A percentile compares a stretch with the other conserved stretches of the same genome.
Conservation (phyloP, 2,888 invertebrate genomes). For the Eupeodes latifasciatus region DNA sequence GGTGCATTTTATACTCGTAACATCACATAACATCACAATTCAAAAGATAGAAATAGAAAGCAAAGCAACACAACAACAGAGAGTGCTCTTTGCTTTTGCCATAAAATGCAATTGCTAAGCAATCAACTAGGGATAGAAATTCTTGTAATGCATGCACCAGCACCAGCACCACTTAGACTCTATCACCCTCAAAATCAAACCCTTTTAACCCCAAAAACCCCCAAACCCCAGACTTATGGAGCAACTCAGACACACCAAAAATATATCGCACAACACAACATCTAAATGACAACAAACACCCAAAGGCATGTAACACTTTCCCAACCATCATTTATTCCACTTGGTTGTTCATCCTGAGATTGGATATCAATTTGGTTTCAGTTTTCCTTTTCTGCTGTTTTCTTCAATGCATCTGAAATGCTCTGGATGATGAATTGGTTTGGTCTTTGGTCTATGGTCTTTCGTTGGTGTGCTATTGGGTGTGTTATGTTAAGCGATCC, state of each 20-base stretch:
- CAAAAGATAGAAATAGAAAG: no score
- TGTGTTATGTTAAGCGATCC: slow-evolving; percentile 9
- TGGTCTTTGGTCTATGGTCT: slow-evolving; percentile 27
- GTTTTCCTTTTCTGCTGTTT: slow-evolving; percentile 14
- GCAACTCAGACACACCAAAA: not conserved
- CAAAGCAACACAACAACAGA: slow-evolving; percentile 1
- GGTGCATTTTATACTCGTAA: not conserved
- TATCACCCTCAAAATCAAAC: not conserved
- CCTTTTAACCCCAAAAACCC: not conserved
- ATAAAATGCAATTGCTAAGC: slow-evolving; percentile 65
- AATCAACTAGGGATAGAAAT: slow-evolving; percentile 61
- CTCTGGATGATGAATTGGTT: slow-evolving; percentile 59
- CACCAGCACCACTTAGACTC: slow-evolving; percentile 55
- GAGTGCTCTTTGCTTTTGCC: slow-evolving; percentile 18
- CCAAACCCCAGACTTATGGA: not conserved
- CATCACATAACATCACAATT: no score
- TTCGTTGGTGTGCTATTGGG: slow-evolving; percentile 22
- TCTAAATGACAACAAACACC: slow-evolving; percentile 47
- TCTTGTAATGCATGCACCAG: slow-evolving; percentile 68
- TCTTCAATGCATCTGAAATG: slow-evolving; percentile 68
- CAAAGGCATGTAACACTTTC: slow-evolving; percentile 70
- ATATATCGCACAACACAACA: slow-evolving; percentile 13
- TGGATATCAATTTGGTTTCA: slow-evolving; percentile 74
- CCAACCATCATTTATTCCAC: slow-evolving; percentile 45
- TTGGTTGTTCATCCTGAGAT: slow-evolving; percentile 64